Base-by-base conservation (phyloP, 2,797 vertebrate species). In the Rhynchonycteris naso region DNA sequence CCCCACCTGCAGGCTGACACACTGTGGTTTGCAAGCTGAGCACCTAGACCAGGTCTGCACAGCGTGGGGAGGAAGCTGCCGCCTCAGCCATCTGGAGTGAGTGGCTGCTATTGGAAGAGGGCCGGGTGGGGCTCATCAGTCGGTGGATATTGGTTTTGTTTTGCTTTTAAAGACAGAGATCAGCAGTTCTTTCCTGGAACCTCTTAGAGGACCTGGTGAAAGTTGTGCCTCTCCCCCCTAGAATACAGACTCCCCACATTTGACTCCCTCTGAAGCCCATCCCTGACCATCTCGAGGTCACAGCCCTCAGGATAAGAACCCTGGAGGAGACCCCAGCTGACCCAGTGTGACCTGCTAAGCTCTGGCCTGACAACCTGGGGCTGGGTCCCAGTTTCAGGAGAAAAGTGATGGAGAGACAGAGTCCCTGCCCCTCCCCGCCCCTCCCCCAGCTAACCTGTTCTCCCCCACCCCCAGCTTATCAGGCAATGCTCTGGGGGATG, bases 71-170 rank as follows among this genome's bases (percentile, higher is more conserved):
- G 88, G 86, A 7, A 98, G 98, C 43, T 79, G 92, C 50, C 79
- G 7, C 99, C 94, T 97, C 97, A 0, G 72, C 30, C 81, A 98
- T 59, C 96, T 99, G 13, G 98, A 99, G 99, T 99, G 98, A 99
- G 99, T 98, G 33, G 38, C 1, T 16, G 19, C 5, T 0, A 0
- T 1, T 4, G 33, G 74, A 43, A 11, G 50, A n/a, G 0, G 4
- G 63, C 35, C 2, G 59, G 38, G 18, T 0, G 80, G 65, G 68
- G 28, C 38, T 2, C 1, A 4, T 6, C 4, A 8, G 28, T 8
- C 7, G 6, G 19, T 38, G 28, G 26, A 14, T 26, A 43, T 22
- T 24, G 4, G 6, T 6, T n/a, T 33, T 26, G 21, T 50, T 68
- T 81, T 56, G 14, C 28, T 78, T 50, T 59, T 86, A 11, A 81